phyloP scores from a whole-genome alignment of 2,888 invertebrate species.

The Drosophila heteroneura region DNA sequence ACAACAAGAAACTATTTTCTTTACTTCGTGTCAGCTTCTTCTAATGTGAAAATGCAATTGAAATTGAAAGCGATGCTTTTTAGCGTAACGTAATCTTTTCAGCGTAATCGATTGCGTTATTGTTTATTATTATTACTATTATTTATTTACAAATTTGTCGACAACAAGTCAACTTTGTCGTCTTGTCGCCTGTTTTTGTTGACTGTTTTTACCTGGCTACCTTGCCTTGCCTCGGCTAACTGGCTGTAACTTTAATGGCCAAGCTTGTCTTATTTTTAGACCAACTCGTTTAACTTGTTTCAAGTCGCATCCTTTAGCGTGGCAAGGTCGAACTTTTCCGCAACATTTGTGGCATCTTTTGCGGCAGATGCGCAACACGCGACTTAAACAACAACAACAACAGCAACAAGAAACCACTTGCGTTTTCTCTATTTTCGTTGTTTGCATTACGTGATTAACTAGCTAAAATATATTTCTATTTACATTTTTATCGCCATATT shows the following conservation, averaged over 20 bases:
- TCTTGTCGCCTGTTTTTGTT: slow-evolving; percentile 24
- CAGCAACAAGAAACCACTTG: slow-evolving; percentile 11
- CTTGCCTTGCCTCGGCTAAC: slow-evolving; percentile 20
- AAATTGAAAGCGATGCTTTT: slow-evolving; percentile 58
- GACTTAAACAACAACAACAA: slow-evolving; percentile 39
- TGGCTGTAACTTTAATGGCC: slow-evolving; percentile 39
- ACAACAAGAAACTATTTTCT: slow-evolving; percentile 4
- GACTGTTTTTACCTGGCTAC: slow-evolving; percentile 10
- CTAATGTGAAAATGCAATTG: slow-evolving; percentile 37
- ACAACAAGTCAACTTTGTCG: slow-evolving; percentile 31
- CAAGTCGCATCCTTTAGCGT: slow-evolving; percentile 53
- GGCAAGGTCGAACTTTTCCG: slow-evolving; percentile 65
- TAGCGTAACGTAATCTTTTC: slow-evolving; percentile 4
- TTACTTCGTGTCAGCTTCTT: slow-evolving; percentile 25
- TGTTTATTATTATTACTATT: slow-evolving; percentile 7
- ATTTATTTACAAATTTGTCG: slow-evolving; percentile 52
- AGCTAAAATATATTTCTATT: slow-evolving; percentile 58
- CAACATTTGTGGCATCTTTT: slow-evolving; percentile 37
- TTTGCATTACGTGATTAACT: slow-evolving; percentile 66
- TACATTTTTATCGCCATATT: slow-evolving; percentile 67
- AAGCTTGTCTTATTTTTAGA: slow-evolving; percentile 57
- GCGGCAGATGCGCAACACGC: slow-evolving; percentile 67
- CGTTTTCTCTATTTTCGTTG: slow-evolving; percentile 62
- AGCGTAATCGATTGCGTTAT: slow-evolving; percentile 53
- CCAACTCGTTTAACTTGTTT: slow-evolving; percentile 73